Percentiles rank a stretch among this genome's conserved stretches.
Conservation (phyloP, 2,797 vertebrate species). For the Bradypodion pumilum region DNA sequence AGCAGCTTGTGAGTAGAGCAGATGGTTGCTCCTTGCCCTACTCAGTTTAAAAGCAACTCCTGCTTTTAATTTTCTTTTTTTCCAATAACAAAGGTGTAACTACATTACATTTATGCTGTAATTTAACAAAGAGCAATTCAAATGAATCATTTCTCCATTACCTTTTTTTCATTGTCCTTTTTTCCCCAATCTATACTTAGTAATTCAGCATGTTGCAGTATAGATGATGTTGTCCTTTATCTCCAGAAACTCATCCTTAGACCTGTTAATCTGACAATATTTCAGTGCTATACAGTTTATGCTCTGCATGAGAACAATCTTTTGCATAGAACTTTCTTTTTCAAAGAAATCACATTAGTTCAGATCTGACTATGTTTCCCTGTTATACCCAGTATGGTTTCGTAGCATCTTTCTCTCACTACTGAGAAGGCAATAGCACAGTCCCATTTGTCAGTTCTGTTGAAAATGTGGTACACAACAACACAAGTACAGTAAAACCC, state of each 20-base stretch:
- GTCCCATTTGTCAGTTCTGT: neutral
- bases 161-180: no score
- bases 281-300: neutral
- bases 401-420: neutral
- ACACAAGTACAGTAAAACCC: no score
- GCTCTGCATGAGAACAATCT: neutral
- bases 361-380: neutral
- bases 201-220: no score
- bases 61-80: neutral
- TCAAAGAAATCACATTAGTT: neutral
- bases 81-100: neutral
- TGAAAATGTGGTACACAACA: neutral
- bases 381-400: neutral
- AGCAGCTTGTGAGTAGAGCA: no score
- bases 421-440: neutral
- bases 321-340: neutral
- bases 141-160: no score
- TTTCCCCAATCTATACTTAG: no score
- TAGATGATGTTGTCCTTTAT: no score
- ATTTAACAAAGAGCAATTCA: no score
- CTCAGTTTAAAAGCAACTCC: no score
- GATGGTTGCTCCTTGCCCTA: no score
- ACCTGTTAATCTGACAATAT: neutral
- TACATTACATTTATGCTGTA: no score
- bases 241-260: no score